A percentile compares a stretch with the other conserved stretches of the same genome.
These are phyloP conservation scores for Penaeus monodon DNA, from an alignment of 2,888 invertebrate species.

Conservation along the genomic window DNA sequence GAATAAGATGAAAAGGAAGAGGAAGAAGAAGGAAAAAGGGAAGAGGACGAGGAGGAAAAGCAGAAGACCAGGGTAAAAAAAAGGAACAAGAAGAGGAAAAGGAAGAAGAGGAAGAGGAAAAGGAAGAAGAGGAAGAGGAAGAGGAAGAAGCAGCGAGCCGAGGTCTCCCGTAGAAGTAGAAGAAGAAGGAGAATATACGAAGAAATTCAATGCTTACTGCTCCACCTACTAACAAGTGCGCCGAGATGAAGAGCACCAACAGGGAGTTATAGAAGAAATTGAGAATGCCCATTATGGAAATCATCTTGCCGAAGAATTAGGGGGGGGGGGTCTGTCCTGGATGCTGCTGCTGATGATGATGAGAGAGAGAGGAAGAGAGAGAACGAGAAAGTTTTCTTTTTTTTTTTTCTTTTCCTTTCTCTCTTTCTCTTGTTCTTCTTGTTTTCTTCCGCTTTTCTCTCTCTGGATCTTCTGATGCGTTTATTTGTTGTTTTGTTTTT, in stretches of 20 bases:
- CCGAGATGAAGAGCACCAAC: slow-evolving; percentile 67
- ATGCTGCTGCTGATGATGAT: no score
- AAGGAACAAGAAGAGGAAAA: not conserved
- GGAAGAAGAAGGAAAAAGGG: no score
- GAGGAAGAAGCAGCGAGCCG: not conserved
- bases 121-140: not conserved
- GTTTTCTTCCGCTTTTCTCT: no score
- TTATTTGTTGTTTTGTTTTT: no score
- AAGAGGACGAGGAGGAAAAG: no score
- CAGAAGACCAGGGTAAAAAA: no score
- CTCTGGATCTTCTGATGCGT: no score
- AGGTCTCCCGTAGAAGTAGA: not conserved
- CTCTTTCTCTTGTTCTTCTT: no score
- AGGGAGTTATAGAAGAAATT: slow-evolving; percentile 67
- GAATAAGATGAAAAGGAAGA: no score
- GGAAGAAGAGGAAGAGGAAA: not conserved
- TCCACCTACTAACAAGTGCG: slow-evolving; percentile 68
- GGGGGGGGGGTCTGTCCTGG: not conserved
- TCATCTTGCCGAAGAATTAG: slow-evolving; percentile 37
- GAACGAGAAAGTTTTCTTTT: no score
- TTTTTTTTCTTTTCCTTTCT: no score
- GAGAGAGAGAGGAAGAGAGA: no score
- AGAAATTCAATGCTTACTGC: slow-evolving; percentile 68
- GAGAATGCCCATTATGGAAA: slow-evolving; percentile 52
- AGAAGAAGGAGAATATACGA: not conserved